A percentile compares a stretch with the other conserved stretches of the same genome.
phyloP scores from a whole-genome alignment of 2,888 invertebrate genomes.

The Eutolmus rufibarbis region DNA sequence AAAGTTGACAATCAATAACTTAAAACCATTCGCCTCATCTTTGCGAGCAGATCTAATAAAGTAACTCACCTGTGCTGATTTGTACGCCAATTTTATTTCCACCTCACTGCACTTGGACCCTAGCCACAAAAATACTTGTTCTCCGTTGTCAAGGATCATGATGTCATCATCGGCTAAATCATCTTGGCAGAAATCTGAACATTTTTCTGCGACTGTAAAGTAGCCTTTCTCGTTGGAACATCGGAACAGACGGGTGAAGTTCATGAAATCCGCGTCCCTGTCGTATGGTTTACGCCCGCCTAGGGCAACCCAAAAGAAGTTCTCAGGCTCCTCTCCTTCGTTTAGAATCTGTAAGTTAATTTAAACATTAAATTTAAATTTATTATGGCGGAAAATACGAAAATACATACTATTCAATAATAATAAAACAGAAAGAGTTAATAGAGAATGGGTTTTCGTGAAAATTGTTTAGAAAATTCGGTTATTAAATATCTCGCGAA shows the following conservation, averaged over 20 bases:
- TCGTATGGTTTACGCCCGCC: constrained; percentile 92
- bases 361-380: background rate
- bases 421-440: too few relatives aligned
- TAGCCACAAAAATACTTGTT: constrained; percentile 97
- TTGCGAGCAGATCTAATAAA: background rate
- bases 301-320: constrained; percentile 98
- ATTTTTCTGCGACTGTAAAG: constrained; percentile 98
- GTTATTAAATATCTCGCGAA: too few relatives aligned
- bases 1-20: too few relatives aligned
- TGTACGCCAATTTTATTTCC: constrained; percentile 97
- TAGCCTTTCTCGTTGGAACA: constrained; percentile 99
- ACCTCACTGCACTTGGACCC: constrained; percentile 97
- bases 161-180: constrained; percentile 99
- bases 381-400: too few relatives aligned
- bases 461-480: too few relatives aligned
- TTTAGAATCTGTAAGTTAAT: constrained; percentile 72
- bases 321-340: constrained; percentile 97
- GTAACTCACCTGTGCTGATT: constrained; percentile 89
- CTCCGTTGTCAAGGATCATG: constrained; percentile 98
- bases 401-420: too few relatives aligned
- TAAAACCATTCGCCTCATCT: too few relatives aligned
- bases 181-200: constrained; percentile 76
- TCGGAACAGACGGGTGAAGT: constrained; percentile 91
- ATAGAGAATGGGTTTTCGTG: too few relatives aligned
- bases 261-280: constrained; percentile 87